phyloP scores from a whole-genome alignment of 2,797 vertebrate genomes.

The Notolepis coatsorum region DNA sequence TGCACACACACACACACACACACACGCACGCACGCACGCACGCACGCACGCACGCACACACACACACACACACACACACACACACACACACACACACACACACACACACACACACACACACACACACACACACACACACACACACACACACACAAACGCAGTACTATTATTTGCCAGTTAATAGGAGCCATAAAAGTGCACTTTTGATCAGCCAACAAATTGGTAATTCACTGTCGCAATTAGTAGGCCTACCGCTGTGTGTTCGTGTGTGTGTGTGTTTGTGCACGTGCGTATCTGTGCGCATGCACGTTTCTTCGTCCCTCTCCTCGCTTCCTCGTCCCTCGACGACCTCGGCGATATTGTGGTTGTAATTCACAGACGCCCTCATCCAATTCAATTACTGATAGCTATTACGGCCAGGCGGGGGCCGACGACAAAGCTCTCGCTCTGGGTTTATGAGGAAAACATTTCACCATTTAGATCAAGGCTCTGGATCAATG shows the following conservation, averaged over 20 bases:
- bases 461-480: constrained; percentile 71
- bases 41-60: neutral
- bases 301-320: constrained; percentile 25
- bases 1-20: neutral
- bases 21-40: constrained; percentile 1
- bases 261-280: too few species aligned
- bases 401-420: constrained; percentile 35
- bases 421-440: constrained; percentile 53
- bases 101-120: constrained; percentile 1
- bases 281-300: too few species aligned
- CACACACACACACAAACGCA: neutral
- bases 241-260: constrained; percentile 60
- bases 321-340: constrained; percentile 11
- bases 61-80: neutral
- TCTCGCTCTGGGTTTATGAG: constrained; percentile 75
- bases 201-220: constrained; percentile 57
- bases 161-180: constrained; percentile 63
- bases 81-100: too few species aligned
- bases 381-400: constrained; percentile 75
- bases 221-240: constrained; percentile 72
- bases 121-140: neutral
- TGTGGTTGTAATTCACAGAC: constrained; percentile 71
- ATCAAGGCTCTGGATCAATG: constrained; percentile 67
- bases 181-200: constrained; percentile 46
- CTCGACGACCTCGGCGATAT: constrained; percentile 44